Percentiles rank a stretch among this genome's conserved stretches.
Conservation (phyloP, 2,797 vertebrate species). For the Acanthurus leucopareius region DNA sequence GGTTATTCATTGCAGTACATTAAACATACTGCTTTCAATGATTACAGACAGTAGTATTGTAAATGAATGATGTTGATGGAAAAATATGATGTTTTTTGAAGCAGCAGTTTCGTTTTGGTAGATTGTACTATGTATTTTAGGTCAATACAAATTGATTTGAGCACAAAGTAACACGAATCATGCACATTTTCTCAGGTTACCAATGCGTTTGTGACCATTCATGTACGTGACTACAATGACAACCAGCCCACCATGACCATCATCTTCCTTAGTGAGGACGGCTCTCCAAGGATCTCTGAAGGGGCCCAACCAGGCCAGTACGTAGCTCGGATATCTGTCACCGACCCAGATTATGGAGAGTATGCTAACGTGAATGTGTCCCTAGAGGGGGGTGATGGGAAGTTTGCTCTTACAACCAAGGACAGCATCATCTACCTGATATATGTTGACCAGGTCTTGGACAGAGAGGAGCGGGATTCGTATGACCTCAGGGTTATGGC, state of each 20-base stretch:
- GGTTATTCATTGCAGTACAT: neutral
- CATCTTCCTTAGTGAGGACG: conserved; percentile 98
- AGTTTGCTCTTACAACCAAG: conserved; percentile 97
- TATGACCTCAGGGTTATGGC: conserved; percentile 95
- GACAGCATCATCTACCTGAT: conserved; percentile 99
- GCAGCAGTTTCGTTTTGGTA: neutral
- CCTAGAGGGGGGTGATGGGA: conserved; percentile 96
- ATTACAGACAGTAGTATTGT: neutral
- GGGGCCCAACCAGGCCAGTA: conserved; percentile 97
- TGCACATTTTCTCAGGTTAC: conserved; percentile 82
- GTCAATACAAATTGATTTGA: neutral
- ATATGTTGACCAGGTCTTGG: conserved; percentile 94
- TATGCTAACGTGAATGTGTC: conserved; percentile 98
- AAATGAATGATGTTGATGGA: neutral
- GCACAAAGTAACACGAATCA: conserved; percentile 10
- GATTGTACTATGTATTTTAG: neutral
- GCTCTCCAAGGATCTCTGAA: conserved; percentile 95
- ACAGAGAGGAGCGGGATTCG: conserved; percentile 94
- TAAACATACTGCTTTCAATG: conserved; percentile 1
- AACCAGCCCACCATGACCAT: conserved; percentile 99
- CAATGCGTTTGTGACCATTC: conserved; percentile 96
- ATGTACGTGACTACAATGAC: conserved; percentile 97
- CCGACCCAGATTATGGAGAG: conserved; percentile 97
- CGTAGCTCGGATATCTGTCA: conserved; percentile 97
- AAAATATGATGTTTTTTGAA: neutral